phyloP scores from a whole-genome alignment of 2,888 invertebrate species.

The Furcula furcula region DNA sequence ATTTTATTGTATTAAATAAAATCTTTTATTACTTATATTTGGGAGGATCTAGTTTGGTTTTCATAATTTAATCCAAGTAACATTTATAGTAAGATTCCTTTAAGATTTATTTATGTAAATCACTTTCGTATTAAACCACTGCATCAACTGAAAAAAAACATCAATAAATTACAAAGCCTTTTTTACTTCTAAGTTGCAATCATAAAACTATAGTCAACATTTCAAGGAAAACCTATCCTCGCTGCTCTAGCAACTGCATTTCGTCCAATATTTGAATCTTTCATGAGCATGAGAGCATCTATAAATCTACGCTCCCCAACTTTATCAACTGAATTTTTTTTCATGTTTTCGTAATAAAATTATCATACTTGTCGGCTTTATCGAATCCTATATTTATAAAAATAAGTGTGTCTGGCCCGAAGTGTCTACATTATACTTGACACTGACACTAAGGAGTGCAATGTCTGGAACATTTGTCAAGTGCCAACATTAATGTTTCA shows the following conservation, averaged over 20 bases:
- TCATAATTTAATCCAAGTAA: too few relatives aligned
- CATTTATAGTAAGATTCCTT: too few relatives aligned
- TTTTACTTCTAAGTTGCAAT: too few relatives aligned
- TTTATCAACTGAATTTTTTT: slow-evolving; percentile 35
- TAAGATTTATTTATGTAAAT: too few relatives aligned
- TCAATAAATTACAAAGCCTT: too few relatives aligned
- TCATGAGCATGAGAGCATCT: slow-evolving; percentile 42
- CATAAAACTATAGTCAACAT: too few relatives aligned
- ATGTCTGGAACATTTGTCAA: slow-evolving; percentile 65
- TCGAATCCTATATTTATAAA: slow-evolving; percentile 50
- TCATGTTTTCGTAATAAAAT: slow-evolving; percentile 41
- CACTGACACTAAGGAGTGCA: slow-evolving; percentile 62
- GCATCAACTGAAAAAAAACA: too few relatives aligned
- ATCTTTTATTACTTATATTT: too few relatives aligned
- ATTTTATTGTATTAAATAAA: too few relatives aligned
- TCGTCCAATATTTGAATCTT: slow-evolving; percentile 47
- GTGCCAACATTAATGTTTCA: slow-evolving; percentile 55
- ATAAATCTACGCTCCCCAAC: slow-evolving; percentile 52
- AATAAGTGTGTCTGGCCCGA: slow-evolving; percentile 44
- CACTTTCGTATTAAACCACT: too few relatives aligned
- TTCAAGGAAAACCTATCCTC: too few relatives aligned
- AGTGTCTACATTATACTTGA: slow-evolving; percentile 48
- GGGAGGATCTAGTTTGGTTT: too few relatives aligned
- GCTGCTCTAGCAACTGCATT: slow-evolving; percentile 45
- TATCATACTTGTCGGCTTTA: slow-evolving; percentile 42